phyloP scores from a whole-genome alignment of 2,797 vertebrate genomes.

The Gymnodraco acuticeps region DNA sequence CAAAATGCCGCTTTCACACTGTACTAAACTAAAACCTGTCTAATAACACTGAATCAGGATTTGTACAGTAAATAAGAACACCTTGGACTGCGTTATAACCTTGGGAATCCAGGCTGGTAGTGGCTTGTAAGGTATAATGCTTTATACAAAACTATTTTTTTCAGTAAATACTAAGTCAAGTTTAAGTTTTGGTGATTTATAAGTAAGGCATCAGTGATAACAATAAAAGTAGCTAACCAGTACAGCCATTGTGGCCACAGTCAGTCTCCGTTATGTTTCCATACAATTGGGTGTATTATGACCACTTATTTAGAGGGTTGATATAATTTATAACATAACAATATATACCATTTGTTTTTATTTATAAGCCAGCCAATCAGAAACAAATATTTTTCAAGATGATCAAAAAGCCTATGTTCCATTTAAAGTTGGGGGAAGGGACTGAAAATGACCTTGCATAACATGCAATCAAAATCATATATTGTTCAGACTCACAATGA shows the following conservation, averaged over 20 bases:
- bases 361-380: not conserved
- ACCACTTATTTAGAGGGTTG: too few species aligned
- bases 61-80: conserved; percentile 1
- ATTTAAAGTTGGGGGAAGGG: not conserved
- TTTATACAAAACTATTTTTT: not conserved
- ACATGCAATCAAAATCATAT: not conserved
- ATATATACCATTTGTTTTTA: not conserved
- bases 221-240: not conserved
- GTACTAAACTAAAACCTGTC: not conserved
- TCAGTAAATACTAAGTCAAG: not conserved
- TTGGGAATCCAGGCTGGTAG: not conserved
- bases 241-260: too few species aligned
- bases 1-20: not conserved
- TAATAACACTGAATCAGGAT: not conserved
- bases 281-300: too few species aligned
- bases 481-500: not conserved
- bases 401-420: too few species aligned
- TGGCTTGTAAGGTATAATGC: not conserved
- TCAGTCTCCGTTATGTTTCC: too few species aligned
- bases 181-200: not conserved
- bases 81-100: not conserved
- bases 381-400: not conserved
- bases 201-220: not conserved
- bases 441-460: not conserved
- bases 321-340: too few species aligned